Base-by-base conservation (phyloP, 2,888 invertebrate species). In the Epirrhoe alternata region DNA sequence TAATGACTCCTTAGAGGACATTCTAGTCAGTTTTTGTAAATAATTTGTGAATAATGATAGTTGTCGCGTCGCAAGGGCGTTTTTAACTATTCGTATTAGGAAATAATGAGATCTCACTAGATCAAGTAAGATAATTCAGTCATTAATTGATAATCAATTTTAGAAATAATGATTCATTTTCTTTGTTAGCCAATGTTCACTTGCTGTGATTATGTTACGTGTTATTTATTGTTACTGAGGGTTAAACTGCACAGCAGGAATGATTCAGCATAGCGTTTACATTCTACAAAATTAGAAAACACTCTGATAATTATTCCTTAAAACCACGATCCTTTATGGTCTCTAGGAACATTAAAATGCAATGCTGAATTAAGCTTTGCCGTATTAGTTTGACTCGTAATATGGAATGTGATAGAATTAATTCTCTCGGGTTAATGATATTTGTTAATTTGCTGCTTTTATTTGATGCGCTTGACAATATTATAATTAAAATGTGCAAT, bases 161-260 rank as follows among this genome's bases (percentile, higher is more conserved):
- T 91, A 91, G 90, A 83, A 75, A 85, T 92, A 84, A 90, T 80
- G 81, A 69, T 79, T 79, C 81, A 73, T 80, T 87, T 92, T 91
- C 83, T 92, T 92, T 92, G 92, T 92, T 93, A 93, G 93, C 90
- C 89, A 92, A 92, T 92, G 88, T 92, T 91, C 92, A 89, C 90
- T 88, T 77, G 90, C 91, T 93, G 92, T 93, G 92, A 92, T 93
- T 92, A 88, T 87, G 92, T 93, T 93, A 92, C 86, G 75, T 92
- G 92, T 93, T 92, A 89, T 89, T 90, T 89, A 87, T 92, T 92
- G 93, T 93, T 93, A 89, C 81, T 86, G 82, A 59, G 51, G 51
- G 82, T 83, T 84, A 82, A 30, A 59, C 59, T 52, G 42, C 33
- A 51, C 10, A 12, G 14, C 10, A 42, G 30, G 51, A 51, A 51